Base-by-base conservation (phyloP, 2,797 vertebrate species). In the Peromyscus attwateri region DNA sequence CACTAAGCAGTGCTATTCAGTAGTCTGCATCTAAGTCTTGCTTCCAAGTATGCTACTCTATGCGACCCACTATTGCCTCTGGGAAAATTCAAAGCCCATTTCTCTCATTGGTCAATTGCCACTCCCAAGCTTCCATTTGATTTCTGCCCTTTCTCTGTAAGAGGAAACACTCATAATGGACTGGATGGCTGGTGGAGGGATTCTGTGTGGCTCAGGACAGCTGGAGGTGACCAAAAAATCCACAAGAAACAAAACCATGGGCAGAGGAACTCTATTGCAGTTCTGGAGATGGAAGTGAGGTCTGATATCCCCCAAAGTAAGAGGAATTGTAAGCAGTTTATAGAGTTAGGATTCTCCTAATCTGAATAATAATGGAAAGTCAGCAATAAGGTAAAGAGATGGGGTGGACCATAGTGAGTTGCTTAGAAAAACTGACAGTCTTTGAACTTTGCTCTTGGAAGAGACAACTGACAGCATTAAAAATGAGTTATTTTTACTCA, bases 401-500 rank as follows among this genome's bases (percentile, higher is more conserved):
- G 19, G 1, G 0, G 27, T 7, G 16, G 34, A 14, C 23, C 8
- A 13, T 0, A 3, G 5, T 37, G 17, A 93, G 37, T 29, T 37
- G 8, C 10, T 83, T 57, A 75, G 31, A 91, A 75, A 34, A 75
- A 90, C 1, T 73, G 27, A 79, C 31, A 83, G 3, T 9, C 14
- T 90, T 79, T 71, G 21, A 91, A 75, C 6, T 77, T 82, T 73
- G 6, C 29, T 80, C 46, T 89, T 71, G 31, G 57, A 85, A 92
- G n/a, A 81, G 31, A 3, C 12, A 90, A 29, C 23, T 66, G 34
- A 19, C 23, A 46, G 62, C 43, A 55, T 83, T 60, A 80, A 23
- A 73, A 94, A 85, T 34, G 55, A 57, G 27, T 66, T 64, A 64
- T 77, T 85, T 73, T 43, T 96, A 64, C 4, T 75, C 27, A 88